phyloP scores from a whole-genome alignment of 1,140 invertebrate species.

The Pseudoatta argentina region DNA sequence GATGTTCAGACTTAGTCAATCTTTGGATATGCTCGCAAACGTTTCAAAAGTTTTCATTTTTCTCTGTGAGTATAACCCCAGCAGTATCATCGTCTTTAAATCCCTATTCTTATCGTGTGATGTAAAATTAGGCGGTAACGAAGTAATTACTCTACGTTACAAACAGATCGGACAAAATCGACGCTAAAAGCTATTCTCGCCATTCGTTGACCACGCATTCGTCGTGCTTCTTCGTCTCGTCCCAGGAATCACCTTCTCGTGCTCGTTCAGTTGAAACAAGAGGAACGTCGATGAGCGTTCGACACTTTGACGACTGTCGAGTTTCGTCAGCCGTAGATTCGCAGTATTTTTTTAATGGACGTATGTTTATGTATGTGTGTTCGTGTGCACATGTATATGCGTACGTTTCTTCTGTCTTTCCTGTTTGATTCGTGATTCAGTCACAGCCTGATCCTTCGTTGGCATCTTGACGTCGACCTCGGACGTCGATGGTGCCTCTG shows the following conservation, averaged over 20 bases:
- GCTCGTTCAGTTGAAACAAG: slow-evolving; percentile 62
- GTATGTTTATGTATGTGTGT: slow-evolving; percentile 38
- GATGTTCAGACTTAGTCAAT: slow-evolving; percentile 47
- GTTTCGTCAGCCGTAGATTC: slow-evolving; percentile 38
- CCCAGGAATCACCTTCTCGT: slow-evolving; percentile 53
- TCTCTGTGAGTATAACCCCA: slow-evolving; percentile 30
- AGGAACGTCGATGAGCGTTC: slow-evolving; percentile 57
- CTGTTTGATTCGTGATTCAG: slow-evolving; percentile 69
- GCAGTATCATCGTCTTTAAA: slow-evolving; percentile 49
- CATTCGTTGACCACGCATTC: slow-evolving; percentile 74
- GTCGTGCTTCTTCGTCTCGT: slow-evolving; percentile 68
- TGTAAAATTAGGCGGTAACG: slow-evolving; percentile 75
- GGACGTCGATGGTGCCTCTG: slow-evolving; percentile 49
- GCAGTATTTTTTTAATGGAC: slow-evolving; percentile 27
- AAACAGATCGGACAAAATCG: slow-evolving; percentile 72
- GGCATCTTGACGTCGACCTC: slow-evolving; percentile 60
- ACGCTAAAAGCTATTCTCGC: slow-evolving; percentile 71
- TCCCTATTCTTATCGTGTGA: slow-evolving; percentile 54
- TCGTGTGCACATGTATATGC: slow-evolving; percentile 39
- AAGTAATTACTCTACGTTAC: slow-evolving; percentile 66
- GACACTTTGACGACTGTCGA: slow-evolving; percentile 57
- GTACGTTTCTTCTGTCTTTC: slow-evolving; percentile 51
- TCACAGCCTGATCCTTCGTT: slow-evolving; percentile 75
- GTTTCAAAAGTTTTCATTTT: slow-evolving; percentile 29
- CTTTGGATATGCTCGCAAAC: slow-evolving; percentile 45